Evolutionary conservation across 2,888 invertebrate species (phyloP), one percentile per base, ranked within the genome.

Genomic region (Hydraecia micacea): DNA sequence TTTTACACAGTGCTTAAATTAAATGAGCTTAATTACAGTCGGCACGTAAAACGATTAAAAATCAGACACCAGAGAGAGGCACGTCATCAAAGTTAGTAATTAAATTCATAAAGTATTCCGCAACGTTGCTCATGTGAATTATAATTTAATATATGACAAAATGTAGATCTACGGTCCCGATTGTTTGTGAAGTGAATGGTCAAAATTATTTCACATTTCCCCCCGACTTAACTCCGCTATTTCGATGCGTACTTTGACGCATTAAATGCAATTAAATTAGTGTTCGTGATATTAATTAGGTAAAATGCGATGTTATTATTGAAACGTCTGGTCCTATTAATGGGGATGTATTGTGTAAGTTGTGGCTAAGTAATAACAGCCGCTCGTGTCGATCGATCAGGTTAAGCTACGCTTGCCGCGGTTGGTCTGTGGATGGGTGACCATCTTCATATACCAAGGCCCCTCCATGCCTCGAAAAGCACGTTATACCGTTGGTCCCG

Each of bases 31-130:
- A 79, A 74, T 83, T 66, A 85, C 71, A 76, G 63, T 83, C 39
- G 25, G 58, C 28, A 75, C 75, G 73, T 86, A 77, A 84, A 86
- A 87, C 75, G 76, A 81, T 88, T 81, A 80, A 85, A 87, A 85
- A 78, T 84, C 82, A 83, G 75, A 80, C 68, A 78, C 79, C 75
- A 77, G 72, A 84, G 80, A 78, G 86, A 87, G 72, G 32, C 74
- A 80, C 79, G 84, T 85, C 84, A 88, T 88, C 85, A 87, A 81
- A 86, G 85, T 85, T 81, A 71, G 75, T 86, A 86, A 89, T 89
- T 87, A 86, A 89, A 88, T 85, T 87, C 83, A 84, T 84, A 80
- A 88, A 81, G 80, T 86, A 87, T 88, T 84, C 83, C 84, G 79
- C 76, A 85, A 82, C 86, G 83, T 70, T 82, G 87, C 80, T 79